Evolutionary conservation across 2,113 vertebrate species (phyloP).

Genomic region (Pelecanoides urinatrix): DNA sequence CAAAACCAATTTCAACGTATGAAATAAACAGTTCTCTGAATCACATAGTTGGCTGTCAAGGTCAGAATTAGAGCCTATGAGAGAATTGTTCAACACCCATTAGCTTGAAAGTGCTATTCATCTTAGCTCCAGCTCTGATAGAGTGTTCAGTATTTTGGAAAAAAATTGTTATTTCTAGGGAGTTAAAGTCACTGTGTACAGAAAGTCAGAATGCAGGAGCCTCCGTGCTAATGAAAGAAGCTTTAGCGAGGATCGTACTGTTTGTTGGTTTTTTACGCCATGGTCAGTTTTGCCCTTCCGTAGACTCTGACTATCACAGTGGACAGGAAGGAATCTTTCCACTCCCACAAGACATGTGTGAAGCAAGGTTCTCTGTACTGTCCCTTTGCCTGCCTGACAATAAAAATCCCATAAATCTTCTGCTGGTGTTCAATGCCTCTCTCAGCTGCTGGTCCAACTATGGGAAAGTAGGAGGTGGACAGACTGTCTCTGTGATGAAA

Average conservation of each 20-base stretch:
- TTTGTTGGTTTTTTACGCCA: background rate
- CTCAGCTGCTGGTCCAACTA: constrained; percentile 83
- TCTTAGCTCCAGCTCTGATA: background rate
- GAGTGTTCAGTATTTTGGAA: background rate
- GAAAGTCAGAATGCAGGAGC: background rate
- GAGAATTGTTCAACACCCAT: background rate
- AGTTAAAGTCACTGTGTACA: background rate
- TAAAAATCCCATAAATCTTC: background rate
- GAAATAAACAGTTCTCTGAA: background rate
- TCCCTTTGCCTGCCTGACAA: background rate
- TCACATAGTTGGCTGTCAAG: background rate
- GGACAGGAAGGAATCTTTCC: background rate
- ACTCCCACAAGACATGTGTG: background rate
- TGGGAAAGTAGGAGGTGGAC: constrained; percentile 79
- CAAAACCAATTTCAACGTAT: background rate
- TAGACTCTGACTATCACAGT: background rate
- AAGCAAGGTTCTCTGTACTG: background rate
- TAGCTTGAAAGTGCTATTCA: background rate
- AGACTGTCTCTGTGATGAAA: constrained; percentile 78
- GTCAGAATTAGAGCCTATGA: background rate
- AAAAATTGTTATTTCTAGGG: background rate
- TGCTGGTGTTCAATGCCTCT: background rate
- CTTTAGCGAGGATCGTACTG: background rate
- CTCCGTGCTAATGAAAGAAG: background rate
- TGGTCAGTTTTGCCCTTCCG: background rate